These are phyloP conservation scores for Trichopoda pennipes DNA, from an alignment of 2,888 invertebrate genomes.

Conservation along the genomic window DNA sequence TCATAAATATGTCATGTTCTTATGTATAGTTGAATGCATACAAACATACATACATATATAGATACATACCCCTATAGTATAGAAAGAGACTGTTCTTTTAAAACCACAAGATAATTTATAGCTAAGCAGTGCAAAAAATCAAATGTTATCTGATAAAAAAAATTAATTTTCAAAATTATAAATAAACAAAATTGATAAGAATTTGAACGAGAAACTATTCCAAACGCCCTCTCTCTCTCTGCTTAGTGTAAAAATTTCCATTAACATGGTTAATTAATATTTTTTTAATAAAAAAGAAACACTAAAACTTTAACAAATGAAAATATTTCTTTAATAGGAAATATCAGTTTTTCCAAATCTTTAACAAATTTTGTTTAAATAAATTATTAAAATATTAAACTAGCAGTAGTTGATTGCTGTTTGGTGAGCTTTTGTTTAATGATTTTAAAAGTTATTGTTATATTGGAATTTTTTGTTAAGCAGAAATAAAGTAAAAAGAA, in stretches of 20 bases:
- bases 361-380: conserved; percentile 25
- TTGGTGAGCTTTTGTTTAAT: conserved; percentile 15
- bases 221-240: conserved; percentile 16
- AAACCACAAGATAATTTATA: conserved; percentile 34
- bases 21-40: conserved; percentile 6
- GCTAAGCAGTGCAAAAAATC: conserved; percentile 5
- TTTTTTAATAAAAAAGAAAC: neutral
- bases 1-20: conserved; percentile 59
- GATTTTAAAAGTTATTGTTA: too few relatives aligned
- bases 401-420: conserved; percentile 56
- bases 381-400: conserved; percentile 51
- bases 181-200: conserved; percentile 58
- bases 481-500: neutral
- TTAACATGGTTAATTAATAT: conserved; percentile 48
- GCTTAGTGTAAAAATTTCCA: neutral
- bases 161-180: conserved; percentile 64
- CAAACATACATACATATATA: neutral
- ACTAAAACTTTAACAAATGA: conserved; percentile 33
- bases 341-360: conserved; percentile 55
- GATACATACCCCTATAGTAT: too few relatives aligned
- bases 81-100: conserved; percentile 11
- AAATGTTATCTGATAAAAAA: conserved; percentile 55
- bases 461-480: conserved; percentile 1
- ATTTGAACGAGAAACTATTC: conserved; percentile 40
- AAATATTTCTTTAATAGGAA: conserved; percentile 45